Evolutionary conservation across 2,888 invertebrate genomes (phyloP).

Genomic region (Tinea pellionella): DNA sequence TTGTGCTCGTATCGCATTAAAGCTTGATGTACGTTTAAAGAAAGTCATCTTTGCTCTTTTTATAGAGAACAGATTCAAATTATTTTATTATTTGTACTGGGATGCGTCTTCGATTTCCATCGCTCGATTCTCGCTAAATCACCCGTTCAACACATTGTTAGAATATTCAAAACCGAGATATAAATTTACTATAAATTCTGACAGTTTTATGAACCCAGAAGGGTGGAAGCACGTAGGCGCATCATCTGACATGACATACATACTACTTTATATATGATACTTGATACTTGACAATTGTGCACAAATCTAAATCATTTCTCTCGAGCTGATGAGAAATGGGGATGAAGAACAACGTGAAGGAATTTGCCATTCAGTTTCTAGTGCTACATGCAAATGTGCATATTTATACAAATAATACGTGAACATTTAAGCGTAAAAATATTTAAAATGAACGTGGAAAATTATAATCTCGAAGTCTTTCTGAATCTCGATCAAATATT

Average conservation of each 20-base stretch:
- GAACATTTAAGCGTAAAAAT: no score
- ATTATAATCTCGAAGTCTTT: not conserved
- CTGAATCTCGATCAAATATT: not conserved
- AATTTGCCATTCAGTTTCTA: conserved; percentile 26
- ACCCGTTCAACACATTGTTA: not conserved
- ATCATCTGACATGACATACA: conserved; percentile 28
- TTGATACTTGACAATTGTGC: conserved; percentile 51
- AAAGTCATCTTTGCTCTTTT: conserved; percentile 40
- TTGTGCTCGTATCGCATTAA: conserved; percentile 47
- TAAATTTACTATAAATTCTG: conserved; percentile 24
- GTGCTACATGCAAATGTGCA: not conserved
- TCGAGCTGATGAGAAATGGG: conserved; percentile 41
- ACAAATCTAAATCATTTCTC: conserved; percentile 49
- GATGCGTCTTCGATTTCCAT: not conserved
- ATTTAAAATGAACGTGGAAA: not conserved
- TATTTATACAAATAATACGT: not conserved
- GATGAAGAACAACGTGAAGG: conserved; percentile 51
- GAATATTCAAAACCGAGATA: not conserved
- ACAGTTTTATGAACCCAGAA: conserved; percentile 44
- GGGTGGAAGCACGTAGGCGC: conserved; percentile 41
- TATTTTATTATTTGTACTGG: not conserved
- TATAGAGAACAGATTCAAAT: conserved; percentile 17
- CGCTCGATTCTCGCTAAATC: not conserved
- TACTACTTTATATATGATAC: conserved; percentile 60
- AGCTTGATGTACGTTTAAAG: conserved; percentile 47